Conservation (phyloP, 1,140 invertebrate species). For the Apolygus lucorum region DNA sequence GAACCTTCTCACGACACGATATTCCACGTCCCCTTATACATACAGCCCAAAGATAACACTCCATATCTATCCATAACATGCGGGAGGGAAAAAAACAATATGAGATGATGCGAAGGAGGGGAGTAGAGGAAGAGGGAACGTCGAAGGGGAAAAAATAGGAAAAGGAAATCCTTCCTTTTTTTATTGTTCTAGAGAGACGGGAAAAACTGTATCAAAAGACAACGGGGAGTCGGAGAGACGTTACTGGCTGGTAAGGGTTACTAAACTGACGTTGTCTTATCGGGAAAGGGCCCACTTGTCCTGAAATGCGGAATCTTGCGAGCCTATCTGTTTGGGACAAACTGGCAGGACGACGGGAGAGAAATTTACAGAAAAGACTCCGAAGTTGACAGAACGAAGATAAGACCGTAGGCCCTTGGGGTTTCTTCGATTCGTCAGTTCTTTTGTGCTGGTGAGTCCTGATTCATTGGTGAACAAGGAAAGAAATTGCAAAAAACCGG, state of each 20-base stretch:
- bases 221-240: not conserved
- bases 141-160: not conserved
- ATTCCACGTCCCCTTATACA: slow-evolving; percentile 2
- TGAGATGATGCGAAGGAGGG: not conserved
- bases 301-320: not conserved
- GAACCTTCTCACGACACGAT: not conserved
- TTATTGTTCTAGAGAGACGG: not conserved
- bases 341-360: not conserved
- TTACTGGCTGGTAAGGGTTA: not conserved
- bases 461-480: no score
- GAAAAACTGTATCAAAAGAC: not conserved
- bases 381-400: not conserved
- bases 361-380: slow-evolving; percentile 5
- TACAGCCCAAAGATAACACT: slow-evolving; percentile 4
- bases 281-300: not conserved
- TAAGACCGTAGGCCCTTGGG: no score
- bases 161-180: not conserved
- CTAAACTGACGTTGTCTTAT: slow-evolving; percentile 4
- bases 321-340: not conserved
- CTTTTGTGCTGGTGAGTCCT: no score
- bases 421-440: no score
- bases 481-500: no score
- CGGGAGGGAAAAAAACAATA: no score
- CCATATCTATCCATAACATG: slow-evolving; percentile 8
- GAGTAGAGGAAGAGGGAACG: not conserved